Percentiles rank a stretch among this genome's conserved stretches.
Evolutionary conservation across 2,113 vertebrate species (phyloP).

Genomic region (Equus quagga): DNA sequence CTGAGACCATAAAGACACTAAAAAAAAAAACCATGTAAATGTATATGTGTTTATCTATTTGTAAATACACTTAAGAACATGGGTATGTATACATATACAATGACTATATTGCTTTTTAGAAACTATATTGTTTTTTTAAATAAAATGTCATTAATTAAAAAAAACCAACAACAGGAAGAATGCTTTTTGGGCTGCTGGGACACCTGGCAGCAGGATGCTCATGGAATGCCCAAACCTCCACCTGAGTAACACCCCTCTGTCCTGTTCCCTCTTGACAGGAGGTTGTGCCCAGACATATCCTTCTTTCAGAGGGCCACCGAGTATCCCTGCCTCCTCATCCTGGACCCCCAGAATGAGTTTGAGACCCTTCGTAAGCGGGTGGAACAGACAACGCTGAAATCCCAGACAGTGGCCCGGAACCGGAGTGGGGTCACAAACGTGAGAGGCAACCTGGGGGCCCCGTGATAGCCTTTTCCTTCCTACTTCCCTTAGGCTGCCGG

Average conservation of each 20-base stretch:
- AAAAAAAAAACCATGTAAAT: neutral
- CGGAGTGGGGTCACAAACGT: slow-evolving; percentile 98
- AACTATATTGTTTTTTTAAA: neutral
- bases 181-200: neutral
- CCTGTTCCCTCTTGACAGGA: slow-evolving; percentile 84
- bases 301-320: slow-evolving; percentile 98
- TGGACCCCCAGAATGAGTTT: slow-evolving; percentile 98
- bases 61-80: neutral
- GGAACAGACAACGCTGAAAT: slow-evolving; percentile 97
- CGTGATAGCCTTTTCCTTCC: neutral
- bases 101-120: neutral
- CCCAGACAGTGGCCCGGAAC: slow-evolving; percentile 96
- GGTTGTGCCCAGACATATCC: slow-evolving; percentile 97
- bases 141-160: neutral
- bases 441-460: slow-evolving; percentile 72
- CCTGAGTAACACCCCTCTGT: neutral
- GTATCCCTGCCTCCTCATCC: slow-evolving; percentile 95
- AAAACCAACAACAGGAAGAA: too few relatives aligned
- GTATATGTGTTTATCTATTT: neutral
- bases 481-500: neutral
- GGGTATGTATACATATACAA: neutral
- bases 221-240: rapidly evolving
- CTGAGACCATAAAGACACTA: neutral
- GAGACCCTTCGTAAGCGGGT: slow-evolving; percentile 96
- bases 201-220: neutral